phyloP scores from a whole-genome alignment of 2,888 invertebrate genomes.

The Miltochrista miniata region DNA sequence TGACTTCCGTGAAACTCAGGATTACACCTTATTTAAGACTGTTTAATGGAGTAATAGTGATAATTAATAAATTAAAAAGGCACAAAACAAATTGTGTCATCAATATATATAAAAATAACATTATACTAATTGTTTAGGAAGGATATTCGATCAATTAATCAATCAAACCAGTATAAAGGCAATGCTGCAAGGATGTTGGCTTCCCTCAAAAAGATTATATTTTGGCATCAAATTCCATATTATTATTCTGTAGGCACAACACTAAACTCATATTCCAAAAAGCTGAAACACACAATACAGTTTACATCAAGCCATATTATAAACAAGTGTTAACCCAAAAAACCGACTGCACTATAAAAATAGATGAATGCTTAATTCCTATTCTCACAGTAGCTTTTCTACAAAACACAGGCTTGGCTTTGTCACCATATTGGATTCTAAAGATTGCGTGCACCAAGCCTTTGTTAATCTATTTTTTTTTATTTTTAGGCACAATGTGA shows the following conservation, averaged over 20 bases:
- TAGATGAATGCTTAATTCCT: conserved; percentile 50
- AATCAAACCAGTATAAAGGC: too few relatives aligned
- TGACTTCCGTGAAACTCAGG: too few relatives aligned
- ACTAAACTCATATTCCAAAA: conserved; percentile 12
- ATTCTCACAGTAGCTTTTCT: conserved; percentile 54
- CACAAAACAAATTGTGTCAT: too few relatives aligned
- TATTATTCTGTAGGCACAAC: background rate
- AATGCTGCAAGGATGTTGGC: too few relatives aligned
- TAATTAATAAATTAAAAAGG: too few relatives aligned
- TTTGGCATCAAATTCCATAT: background rate
- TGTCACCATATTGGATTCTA: conserved; percentile 68
- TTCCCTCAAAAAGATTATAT: too few relatives aligned
- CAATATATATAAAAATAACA: too few relatives aligned
- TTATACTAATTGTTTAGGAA: too few relatives aligned
- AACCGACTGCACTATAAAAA: conserved; percentile 19
- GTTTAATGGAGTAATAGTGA: too few relatives aligned
- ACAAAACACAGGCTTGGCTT: conserved; percentile 73
- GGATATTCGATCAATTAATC: too few relatives aligned
- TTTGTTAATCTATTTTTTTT: conserved; percentile 63
- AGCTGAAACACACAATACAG: conserved; percentile 7
- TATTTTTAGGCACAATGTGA: conserved; percentile 55
- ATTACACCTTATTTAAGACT: too few relatives aligned
- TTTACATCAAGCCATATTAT: conserved; percentile 14
- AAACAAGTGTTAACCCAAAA: conserved; percentile 22
- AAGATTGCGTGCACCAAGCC: conserved; percentile 68